Evolutionary conservation across 1,140 invertebrate genomes (phyloP), one percentile per base, ranked within the genome.

Genomic region (Bombus terrestris): DNA sequence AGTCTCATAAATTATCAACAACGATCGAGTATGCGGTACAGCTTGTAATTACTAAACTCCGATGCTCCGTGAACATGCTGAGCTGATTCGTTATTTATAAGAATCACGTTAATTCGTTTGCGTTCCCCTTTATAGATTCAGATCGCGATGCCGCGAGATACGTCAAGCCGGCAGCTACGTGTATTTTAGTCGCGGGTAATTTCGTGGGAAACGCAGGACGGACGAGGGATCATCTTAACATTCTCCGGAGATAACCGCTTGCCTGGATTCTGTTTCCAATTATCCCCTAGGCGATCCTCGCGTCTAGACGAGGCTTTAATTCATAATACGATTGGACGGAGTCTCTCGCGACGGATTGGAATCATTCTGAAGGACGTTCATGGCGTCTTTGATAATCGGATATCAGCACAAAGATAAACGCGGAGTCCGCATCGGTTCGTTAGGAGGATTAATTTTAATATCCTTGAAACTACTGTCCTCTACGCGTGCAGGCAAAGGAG

Each of bases 221-320:
- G 35, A 5, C 43, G 59, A 72, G 18, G 53, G 43, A 83, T 77
- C 62, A 64, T 80, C 64, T 85, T 85, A 85, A 57, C 43, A 47
- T 79, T 69, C 68, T 85, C 75, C 10, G 28, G 39, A 77, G 74
- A 66, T 68, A 59, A 69, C 81, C 41, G 81, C 4, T 83, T 53
- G 59, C 39, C 28, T 13, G 74, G 82, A 78, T 79, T 84, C 82
- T 78, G 75, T 71, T 79, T 72, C 75, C 82, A 84, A 84, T 84
- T 84, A 84, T 84, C 47, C 66, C 75, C 39, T 1, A 57, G 75
- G 37, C 47, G 82, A 84, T 69, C 74, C 64, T 32, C 64, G 75
- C 53, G 53, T 80, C 83, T 84, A 84, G 83, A 72, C 76, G 76
- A 37, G 66, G 76, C 66, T 59, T 85, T 85, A 85, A 85, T 85